phyloP scores from a whole-genome alignment of 2,797 vertebrate genomes.

The Dicrostonyx torquatus region DNA sequence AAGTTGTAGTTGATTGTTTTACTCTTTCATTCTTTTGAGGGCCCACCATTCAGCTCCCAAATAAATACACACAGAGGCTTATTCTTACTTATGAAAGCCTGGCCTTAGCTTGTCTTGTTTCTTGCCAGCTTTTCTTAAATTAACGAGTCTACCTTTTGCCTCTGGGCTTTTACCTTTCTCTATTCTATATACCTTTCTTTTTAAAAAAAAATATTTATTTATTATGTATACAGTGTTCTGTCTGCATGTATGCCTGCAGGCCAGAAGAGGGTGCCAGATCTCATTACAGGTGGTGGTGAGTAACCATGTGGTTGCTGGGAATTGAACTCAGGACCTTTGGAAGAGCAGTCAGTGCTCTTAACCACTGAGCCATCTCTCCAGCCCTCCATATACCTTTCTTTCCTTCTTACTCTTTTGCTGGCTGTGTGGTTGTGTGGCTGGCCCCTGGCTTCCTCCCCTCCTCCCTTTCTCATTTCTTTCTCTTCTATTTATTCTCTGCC shows the following conservation, averaged over 20 bases:
- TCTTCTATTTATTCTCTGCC: neutral
- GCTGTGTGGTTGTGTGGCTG: neutral
- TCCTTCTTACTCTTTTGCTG: neutral
- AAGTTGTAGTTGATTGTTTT: neutral
- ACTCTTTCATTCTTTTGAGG: neutral
- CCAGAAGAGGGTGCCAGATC: too few species aligned
- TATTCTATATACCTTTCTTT: neutral
- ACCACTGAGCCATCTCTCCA: too few species aligned
- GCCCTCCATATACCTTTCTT: neutral
- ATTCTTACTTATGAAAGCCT: neutral
- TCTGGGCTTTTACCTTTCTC: neutral
- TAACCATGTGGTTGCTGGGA: too few species aligned
- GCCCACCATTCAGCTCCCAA: neutral
- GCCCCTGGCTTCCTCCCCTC: too few species aligned
- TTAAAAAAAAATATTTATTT: too few species aligned
- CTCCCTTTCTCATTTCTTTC: neutral
- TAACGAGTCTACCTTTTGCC: neutral
- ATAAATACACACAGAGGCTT: neutral
- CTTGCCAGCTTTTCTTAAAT: neutral
- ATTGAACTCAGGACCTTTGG: too few species aligned
- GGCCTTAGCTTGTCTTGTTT: neutral
- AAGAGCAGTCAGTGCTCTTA: too few species aligned
- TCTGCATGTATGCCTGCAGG: too few species aligned
- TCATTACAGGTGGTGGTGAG: too few species aligned
- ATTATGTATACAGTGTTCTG: too few species aligned